Evolutionary conservation across 2,113 vertebrate genomes (phyloP).

Genomic region (Polypterus senegalus): DNA sequence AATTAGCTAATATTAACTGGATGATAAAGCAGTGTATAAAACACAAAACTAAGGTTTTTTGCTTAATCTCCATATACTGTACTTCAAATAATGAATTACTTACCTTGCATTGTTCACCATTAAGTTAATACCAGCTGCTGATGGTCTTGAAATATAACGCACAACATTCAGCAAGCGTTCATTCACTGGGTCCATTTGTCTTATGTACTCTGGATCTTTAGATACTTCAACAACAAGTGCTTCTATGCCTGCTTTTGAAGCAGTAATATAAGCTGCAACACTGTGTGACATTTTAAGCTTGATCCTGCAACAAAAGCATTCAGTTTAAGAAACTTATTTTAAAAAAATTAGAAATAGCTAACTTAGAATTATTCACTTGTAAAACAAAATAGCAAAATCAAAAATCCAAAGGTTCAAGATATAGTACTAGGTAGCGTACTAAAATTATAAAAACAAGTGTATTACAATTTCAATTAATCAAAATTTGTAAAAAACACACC

Average conservation of each 20-base stretch:
- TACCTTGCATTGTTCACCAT: conserved; percentile 50
- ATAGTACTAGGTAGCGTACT: too few species aligned
- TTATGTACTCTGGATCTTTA: conserved; percentile 65
- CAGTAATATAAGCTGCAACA: conserved; percentile 56
- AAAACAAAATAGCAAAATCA: too few species aligned
- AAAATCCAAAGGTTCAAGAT: too few species aligned
- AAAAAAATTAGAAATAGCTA: too few species aligned
- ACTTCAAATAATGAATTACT: conserved; percentile 6
- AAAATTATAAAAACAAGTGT: too few species aligned
- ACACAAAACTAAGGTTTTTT: background rate
- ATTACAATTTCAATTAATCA: too few species aligned
- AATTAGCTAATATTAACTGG: too few species aligned
- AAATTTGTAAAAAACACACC: too few species aligned
- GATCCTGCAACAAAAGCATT: conserved; percentile 54
- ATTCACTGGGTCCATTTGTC: conserved; percentile 59
- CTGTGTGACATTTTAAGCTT: conserved; percentile 62
- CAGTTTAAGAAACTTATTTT: background rate
- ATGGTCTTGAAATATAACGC: conserved; percentile 65
- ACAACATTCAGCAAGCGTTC: conserved; percentile 65
- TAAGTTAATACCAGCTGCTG: conserved; percentile 64
- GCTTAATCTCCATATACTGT: background rate
- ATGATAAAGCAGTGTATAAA: too few species aligned
- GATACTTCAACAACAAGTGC: conserved; percentile 79
- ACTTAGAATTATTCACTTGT: too few species aligned
- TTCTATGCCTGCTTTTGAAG: conserved; percentile 70